Conservation (phyloP, 2,888 invertebrate species). For the Yponomeuta cagnagella region DNA sequence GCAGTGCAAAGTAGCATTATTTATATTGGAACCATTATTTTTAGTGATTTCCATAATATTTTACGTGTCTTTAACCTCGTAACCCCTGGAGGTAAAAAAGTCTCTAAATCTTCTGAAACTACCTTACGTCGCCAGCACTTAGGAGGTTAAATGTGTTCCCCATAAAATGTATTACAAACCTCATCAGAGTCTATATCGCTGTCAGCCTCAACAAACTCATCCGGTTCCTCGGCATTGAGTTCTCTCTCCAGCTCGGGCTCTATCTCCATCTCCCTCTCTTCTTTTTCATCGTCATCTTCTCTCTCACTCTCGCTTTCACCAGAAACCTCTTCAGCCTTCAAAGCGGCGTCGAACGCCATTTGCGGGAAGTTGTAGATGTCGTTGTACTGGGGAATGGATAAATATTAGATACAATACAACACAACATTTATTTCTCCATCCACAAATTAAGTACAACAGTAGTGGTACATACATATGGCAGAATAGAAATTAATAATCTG, state of each 20-base stretch:
- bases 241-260: conserved; percentile 80
- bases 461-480: too few species aligned
- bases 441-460: too few species aligned
- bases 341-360: conserved; percentile 94
- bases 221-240: conserved; percentile 75
- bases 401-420: background rate
- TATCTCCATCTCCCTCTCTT: conserved; percentile 69
- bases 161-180: conserved; percentile 33
- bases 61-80: too few species aligned
- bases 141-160: too few species aligned
- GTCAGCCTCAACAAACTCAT: conserved; percentile 83
- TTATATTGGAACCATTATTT: too few species aligned
- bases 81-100: too few species aligned
- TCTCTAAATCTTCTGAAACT: too few species aligned
- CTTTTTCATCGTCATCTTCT: conserved; percentile 76
- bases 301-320: conserved; percentile 80
- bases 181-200: conserved; percentile 76
- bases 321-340: conserved; percentile 90
- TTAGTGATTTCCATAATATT: too few species aligned
- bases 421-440: too few species aligned
- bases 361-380: conserved; percentile 99
- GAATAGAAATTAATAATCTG: too few species aligned
- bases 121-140: too few species aligned
- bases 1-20: too few species aligned
- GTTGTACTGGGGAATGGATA: conserved; percentile 83